Conservation (phyloP, 2,113 vertebrate species). For the Coreoperca whiteheadi region DNA sequence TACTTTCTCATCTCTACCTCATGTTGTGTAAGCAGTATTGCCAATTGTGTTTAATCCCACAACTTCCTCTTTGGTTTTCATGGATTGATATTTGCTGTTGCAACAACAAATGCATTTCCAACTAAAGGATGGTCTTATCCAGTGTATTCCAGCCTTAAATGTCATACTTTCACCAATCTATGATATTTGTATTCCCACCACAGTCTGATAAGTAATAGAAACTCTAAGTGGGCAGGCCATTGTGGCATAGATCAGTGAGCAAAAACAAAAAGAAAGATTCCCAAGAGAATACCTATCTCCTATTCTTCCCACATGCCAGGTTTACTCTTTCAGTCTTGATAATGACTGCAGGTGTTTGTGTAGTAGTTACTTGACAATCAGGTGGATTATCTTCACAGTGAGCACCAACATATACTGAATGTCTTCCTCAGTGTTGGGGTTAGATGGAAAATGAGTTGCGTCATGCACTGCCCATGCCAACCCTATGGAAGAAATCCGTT, state of each 20-base stretch:
- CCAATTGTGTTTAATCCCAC: not conserved
- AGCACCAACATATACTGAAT: conserved; percentile 2
- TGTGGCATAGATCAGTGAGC: not conserved
- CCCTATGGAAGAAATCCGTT: not conserved
- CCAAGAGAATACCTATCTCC: not conserved
- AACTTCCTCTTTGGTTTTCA: not conserved
- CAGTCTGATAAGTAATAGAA: not conserved
- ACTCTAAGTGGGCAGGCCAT: not conserved
- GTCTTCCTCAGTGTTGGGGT: conserved; percentile 9
- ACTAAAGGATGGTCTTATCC: not conserved
- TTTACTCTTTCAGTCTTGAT: conserved; percentile 3
- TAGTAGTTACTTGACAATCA: not conserved
- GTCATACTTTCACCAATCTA: not conserved
- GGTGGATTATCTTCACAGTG: conserved; percentile 33
- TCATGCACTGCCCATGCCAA: not conserved
- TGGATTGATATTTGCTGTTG: not conserved
- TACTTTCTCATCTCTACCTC: conserved; percentile 15
- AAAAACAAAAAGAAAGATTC: not conserved
- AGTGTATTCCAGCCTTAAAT: not conserved
- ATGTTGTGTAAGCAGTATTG: conserved; percentile 18
- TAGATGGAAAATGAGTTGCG: not conserved
- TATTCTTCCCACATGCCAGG: conserved; percentile 23
- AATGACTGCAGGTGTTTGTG: conserved; percentile 38
- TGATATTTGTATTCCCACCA: not conserved
- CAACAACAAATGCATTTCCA: conserved; percentile 4